Evolutionary conservation across 2,113 vertebrate species (phyloP), one percentile per base, ranked within the genome.

Genomic region (Istiophorus platypterus): DNA sequence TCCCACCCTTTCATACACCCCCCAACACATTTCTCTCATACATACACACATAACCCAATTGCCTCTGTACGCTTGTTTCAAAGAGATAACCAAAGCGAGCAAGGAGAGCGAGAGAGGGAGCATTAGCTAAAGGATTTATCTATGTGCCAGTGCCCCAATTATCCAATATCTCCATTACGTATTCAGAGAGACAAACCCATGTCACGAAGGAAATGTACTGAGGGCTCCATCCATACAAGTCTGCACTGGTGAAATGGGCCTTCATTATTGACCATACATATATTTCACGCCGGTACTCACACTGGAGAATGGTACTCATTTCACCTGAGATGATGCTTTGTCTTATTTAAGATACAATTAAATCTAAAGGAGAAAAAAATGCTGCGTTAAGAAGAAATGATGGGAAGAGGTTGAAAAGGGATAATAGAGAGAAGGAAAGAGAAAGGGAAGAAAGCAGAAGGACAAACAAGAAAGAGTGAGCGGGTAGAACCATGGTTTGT

Each of bases 71-170:
- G 78, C 87, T 94, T 84, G 88, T 87, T 91, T 82, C 83, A 81
- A 82, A 91, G 88, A 91, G 92, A 94, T 92, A 92, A 91, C 80
- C 78, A 83, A 89, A 78, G 88, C 68, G 51, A 85, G 82, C 54
- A 59, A 18, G 65, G 80, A 63, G 57, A 58, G 73, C 79, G 59
- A 76, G 58, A 61, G 84, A 73, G 78, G 56, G 63, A 31, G 83
- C 51, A 84, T 85, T 64, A 89, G 82, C 74, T 74, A 68, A 82
- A 61, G 59, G 93, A 90, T 91, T 93, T 91, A 92, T 93, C 87
- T 90, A 66, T 90, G 84, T 89, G 86, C 86, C 82, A 80, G 80
- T 91, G 88, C 84, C 88, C 92, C 88, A 92, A 92, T 93, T 92
- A 93, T 86, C 85, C 89, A 90, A 84, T 82, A 87, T 90, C 89